These are phyloP conservation scores for Pseudochromis fuscus DNA, from an alignment of 2,797 vertebrate species.

Conservation along the genomic window DNA sequence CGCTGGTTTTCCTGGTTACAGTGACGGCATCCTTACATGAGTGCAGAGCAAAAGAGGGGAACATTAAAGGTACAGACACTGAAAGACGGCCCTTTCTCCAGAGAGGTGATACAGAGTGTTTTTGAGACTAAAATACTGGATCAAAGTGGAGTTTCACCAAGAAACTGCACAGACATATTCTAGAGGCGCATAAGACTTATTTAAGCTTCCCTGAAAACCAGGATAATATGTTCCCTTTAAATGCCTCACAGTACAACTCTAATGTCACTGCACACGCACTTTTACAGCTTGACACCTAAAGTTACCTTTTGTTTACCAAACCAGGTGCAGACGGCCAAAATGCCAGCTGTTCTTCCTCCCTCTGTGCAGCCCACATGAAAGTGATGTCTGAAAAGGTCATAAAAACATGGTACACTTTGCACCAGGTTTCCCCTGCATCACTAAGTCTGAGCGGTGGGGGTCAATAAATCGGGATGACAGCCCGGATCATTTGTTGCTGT, in stretches of 20 bases:
- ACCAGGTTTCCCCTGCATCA: conserved; percentile 45
- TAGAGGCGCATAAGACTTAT: too few relatives aligned
- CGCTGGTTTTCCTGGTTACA: too few relatives aligned
- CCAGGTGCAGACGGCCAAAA: conserved; percentile 31
- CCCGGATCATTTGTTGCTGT: conserved; percentile 59
- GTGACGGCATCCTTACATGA: too few relatives aligned
- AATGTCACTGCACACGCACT: background rate
- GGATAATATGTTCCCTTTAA: too few relatives aligned
- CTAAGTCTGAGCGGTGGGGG: conserved; percentile 30
- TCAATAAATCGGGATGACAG: conserved; percentile 74
- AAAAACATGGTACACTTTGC: conserved; percentile 58
- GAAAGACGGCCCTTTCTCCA: too few relatives aligned
- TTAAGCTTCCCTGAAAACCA: too few relatives aligned
- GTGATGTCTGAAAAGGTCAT: conserved; percentile 69
- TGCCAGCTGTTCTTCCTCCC: conserved; percentile 43
- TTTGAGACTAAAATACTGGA: too few relatives aligned
- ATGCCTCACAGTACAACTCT: background rate
- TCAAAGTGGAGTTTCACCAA: too few relatives aligned
- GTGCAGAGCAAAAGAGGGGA: too few relatives aligned
- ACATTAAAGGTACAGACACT: too few relatives aligned
- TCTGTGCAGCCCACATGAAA: conserved; percentile 39
- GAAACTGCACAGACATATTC: too few relatives aligned
- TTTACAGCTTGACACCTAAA: conserved; percentile 12
- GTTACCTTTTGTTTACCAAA: conserved; percentile 42
- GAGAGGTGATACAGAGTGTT: too few relatives aligned